Evolutionary conservation across 1,140 invertebrate genomes (phyloP).

Genomic region (Drosophila hydei): DNA sequence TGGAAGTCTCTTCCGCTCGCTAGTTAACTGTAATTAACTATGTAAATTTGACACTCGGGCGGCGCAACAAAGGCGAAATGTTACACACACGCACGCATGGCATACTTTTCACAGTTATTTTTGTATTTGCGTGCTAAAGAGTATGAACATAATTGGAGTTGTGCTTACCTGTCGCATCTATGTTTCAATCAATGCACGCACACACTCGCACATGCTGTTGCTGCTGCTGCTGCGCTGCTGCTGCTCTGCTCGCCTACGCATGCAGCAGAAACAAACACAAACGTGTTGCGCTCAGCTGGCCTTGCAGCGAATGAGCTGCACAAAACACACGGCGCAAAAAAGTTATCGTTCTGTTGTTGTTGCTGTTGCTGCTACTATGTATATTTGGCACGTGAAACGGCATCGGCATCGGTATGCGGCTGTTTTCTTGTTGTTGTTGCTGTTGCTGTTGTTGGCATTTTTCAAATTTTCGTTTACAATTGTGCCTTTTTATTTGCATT

Average conservation of each 20-base stretch:
- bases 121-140: slow-evolving; percentile 3
- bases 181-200: slow-evolving; percentile 40
- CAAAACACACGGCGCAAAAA: slow-evolving; percentile 59
- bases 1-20: slow-evolving; percentile 6
- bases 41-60: slow-evolving; percentile 54
- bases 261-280: slow-evolving; percentile 54
- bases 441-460: slow-evolving; percentile 46
- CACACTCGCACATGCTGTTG: slow-evolving; percentile 8
- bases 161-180: slow-evolving; percentile 47
- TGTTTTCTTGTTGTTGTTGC: slow-evolving; percentile 23
- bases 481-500: slow-evolving; percentile 55
- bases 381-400: slow-evolving; percentile 68
- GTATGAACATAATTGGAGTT: not conserved
- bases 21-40: slow-evolving; percentile 59
- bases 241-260: slow-evolving; percentile 51
- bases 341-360: slow-evolving; percentile 44
- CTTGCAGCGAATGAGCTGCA: slow-evolving; percentile 61
- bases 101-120: slow-evolving; percentile 6
- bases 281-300: slow-evolving; percentile 79
- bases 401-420: slow-evolving; percentile 31
- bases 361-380: slow-evolving; percentile 41
- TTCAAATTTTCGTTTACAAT: slow-evolving; percentile 51
- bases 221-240: not conserved
- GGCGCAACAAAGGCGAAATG: slow-evolving; percentile 17
- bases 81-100: not conserved